Evolutionary conservation across 2,113 vertebrate genomes (phyloP).

Genomic region (Aix galericulata): DNA sequence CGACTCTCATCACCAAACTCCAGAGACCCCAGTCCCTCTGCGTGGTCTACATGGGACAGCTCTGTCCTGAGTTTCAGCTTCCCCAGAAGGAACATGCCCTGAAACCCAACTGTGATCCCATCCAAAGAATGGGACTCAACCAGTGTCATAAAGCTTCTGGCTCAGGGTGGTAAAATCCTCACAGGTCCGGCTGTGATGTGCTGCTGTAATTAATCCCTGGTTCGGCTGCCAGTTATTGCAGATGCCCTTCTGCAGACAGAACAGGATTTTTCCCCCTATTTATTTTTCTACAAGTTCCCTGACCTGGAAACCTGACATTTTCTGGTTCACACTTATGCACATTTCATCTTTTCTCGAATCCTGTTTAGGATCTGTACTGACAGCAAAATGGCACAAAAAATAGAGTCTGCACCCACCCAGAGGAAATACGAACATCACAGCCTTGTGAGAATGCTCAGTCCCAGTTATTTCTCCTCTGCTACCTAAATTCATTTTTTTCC

Average conservation of each 20-base stretch:
- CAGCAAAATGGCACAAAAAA: slow-evolving; percentile 1
- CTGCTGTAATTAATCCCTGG: slow-evolving; percentile 10
- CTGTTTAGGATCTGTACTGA: background rate
- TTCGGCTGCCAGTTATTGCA: slow-evolving; percentile 28
- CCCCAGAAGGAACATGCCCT: background rate
- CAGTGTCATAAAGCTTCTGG: background rate
- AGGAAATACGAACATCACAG: background rate
- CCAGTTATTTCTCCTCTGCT: background rate
- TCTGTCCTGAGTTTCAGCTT: background rate
- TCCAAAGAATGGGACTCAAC: background rate
- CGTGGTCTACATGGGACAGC: background rate
- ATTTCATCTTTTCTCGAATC: background rate
- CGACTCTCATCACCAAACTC: background rate
- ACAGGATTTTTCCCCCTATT: background rate
- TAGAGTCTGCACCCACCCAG: background rate
- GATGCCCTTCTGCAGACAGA: slow-evolving; percentile 30
- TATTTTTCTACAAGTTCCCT: slow-evolving; percentile 11
- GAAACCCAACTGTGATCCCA: background rate
- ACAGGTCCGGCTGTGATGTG: background rate
- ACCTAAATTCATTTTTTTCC: background rate
- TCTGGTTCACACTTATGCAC: background rate
- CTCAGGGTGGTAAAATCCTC: background rate
- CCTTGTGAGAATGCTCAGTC: background rate
- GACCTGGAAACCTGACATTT: slow-evolving; percentile 57
- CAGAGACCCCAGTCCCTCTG: background rate